Evolutionary conservation across 2,888 invertebrate species (phyloP), one percentile per base, ranked within the genome.

Genomic region (Masnerella sp.): DNA sequence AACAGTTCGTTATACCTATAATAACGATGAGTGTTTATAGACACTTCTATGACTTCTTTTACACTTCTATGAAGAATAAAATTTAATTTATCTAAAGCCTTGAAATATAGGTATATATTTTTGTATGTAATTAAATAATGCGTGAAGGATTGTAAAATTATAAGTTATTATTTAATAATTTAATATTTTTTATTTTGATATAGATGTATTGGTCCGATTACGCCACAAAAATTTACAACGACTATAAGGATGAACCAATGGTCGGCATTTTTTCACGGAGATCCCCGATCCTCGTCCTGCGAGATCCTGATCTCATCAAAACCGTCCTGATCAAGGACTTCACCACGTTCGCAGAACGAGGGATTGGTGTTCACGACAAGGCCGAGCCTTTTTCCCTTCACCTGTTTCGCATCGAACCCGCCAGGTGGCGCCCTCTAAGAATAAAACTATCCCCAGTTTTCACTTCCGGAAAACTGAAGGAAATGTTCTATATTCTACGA

Each of bases 361-460:
- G 85, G 5, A 43, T 83, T 0, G 72, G 84, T 76, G 70, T 88
- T 0, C 83, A 88, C 65, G 86, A 88, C 28, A 78, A 78, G 40
- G 62, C 77, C 18, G 90, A 91, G 59, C 89, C 88, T 0, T 77
- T 91, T 3, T 87, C 87, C 1, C 85, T 87, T 36, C 89, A 82
- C 28, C 38, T 83, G 0, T 89, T 91, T 73, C 68, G 83, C 0
- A 72, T 90, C 9, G 87, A 84, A 7, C 89, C 89, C 0, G 83
- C 88, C 7, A 81, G 87, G 73, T 90, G 91, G 91, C 89, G 89
- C 62, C 82, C 84, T 0, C 80, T 88, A 1, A 84, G 91, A 3
- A 82, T 85, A 0, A 89, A 89, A 74, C 75, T 90, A n/a, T 88
- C 90, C 1, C 86, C 90, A 1, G 88, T 88, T 0, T 87, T 91